These are phyloP conservation scores for Lasioglossum zephyrum DNA, from an alignment of 2,888 invertebrate genomes.

Conservation along the genomic window DNA sequence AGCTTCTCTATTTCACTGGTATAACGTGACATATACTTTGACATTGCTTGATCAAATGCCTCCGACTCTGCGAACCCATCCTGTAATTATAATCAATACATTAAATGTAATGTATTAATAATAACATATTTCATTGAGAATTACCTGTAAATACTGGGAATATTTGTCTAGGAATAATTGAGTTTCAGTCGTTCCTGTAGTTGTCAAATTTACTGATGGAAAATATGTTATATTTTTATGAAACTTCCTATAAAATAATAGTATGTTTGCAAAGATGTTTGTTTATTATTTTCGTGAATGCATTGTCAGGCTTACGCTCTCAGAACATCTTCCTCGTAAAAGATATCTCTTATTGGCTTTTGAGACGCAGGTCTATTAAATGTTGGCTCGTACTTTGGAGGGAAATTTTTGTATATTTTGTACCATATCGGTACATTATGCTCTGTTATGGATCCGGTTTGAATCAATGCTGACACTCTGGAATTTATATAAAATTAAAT, in stretches of 20 bases:
- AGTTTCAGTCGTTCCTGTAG: not conserved
- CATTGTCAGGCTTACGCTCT: conserved; percentile 90
- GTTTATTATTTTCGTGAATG: not conserved
- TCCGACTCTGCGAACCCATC: conserved; percentile 53
- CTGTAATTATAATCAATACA: conserved; percentile 56
- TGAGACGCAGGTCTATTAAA: conserved; percentile 89
- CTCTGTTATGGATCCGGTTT: conserved; percentile 91
- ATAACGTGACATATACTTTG: not conserved
- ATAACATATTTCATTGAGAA: not conserved
- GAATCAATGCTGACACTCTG: conserved; percentile 92
- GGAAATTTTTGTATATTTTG: conserved; percentile 95
- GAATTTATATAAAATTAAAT: conserved; percentile 71
- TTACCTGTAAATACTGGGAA: conserved; percentile 85
- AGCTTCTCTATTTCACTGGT: not conserved
- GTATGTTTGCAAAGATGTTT: not conserved
- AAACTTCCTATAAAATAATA: conserved; percentile 37
- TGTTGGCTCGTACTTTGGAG: conserved; percentile 93
- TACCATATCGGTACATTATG: conserved; percentile 97
- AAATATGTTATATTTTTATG: not conserved
- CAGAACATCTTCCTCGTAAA: conserved; percentile 93
- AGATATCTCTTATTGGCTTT: conserved; percentile 88
- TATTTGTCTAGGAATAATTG: conserved; percentile 87
- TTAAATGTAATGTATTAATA: not conserved
- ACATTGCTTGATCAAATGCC: conserved; percentile 68
- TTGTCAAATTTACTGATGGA: conserved; percentile 19